Conservation (phyloP, 2,888 invertebrate species). For the Teleogryllus oceanicus region DNA sequence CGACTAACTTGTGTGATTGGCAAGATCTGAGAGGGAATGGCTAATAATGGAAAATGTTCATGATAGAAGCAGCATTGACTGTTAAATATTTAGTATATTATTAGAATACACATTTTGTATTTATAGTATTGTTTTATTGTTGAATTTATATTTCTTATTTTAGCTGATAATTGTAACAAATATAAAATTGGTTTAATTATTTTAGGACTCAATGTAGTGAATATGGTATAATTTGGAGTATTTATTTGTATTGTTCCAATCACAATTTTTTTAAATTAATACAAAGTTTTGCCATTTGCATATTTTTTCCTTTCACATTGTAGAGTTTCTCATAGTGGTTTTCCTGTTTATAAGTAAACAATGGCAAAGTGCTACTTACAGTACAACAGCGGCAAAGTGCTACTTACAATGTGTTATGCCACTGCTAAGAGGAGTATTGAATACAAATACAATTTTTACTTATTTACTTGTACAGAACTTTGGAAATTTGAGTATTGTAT, state of each 20-base stretch:
- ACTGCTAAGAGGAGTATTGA: neutral
- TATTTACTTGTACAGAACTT: constrained; percentile 1
- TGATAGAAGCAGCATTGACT: neutral
- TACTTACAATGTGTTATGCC: neutral
- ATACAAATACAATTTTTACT: constrained; percentile 6
- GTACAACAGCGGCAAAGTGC: neutral
- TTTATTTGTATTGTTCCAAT: neutral
- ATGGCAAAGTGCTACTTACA: no score
- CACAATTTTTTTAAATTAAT: no score
- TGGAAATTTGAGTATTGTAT: constrained; percentile 3
- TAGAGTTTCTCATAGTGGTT: no score
- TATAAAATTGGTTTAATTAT: neutral
- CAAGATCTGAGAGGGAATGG: constrained; percentile 18
- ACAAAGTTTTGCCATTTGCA: no score
- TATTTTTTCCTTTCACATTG: no score
- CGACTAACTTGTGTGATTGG: neutral
- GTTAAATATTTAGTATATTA: neutral
- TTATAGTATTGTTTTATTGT: neutral
- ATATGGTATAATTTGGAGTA: neutral
- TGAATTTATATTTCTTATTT: neutral
- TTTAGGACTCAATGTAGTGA: no score
- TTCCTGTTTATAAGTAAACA: no score
- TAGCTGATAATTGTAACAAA: neutral
- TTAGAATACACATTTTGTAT: neutral
- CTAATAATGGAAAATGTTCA: neutral